phyloP scores from a whole-genome alignment of 2,113 vertebrate genomes.

The Phodopus roborovskii region DNA sequence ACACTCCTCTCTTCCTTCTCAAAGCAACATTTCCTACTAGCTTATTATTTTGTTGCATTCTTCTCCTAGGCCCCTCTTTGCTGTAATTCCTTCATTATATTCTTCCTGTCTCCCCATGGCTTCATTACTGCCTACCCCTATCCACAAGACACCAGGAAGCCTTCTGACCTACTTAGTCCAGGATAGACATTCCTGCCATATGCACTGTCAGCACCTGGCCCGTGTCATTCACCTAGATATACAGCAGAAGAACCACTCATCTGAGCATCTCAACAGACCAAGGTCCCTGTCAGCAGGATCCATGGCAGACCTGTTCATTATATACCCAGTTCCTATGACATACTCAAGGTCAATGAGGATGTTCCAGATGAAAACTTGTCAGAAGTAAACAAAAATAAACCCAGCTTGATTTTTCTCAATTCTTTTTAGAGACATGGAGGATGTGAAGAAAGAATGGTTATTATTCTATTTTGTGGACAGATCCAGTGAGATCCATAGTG shows the following conservation, averaged over 20 bases:
- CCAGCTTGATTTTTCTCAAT: not conserved
- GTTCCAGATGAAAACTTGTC: not conserved
- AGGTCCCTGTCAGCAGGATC: not conserved
- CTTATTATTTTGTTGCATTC: not conserved
- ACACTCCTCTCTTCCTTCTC: not conserved
- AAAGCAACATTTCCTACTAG: not conserved
- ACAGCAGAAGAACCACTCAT: accelerated
- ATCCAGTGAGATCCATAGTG: not conserved
- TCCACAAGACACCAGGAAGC: not conserved
- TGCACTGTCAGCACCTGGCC: not conserved
- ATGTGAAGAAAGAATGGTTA: not conserved
- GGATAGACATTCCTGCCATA: not conserved
- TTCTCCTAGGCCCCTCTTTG: not conserved
- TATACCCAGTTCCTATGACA: not conserved
- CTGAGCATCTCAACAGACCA: not conserved
- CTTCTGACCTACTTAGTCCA: not conserved
- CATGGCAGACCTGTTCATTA: not conserved
- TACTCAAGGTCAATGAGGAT: not conserved
- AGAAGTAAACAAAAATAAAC: slow-evolving; percentile 49
- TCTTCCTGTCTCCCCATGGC: not conserved
- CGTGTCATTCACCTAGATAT: not conserved
- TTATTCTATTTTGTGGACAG: not conserved
- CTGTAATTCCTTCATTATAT: not conserved
- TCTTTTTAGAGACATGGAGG: not conserved
- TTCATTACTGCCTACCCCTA: not conserved